These are phyloP conservation scores for Dendrolimus pini DNA, from an alignment of 2,888 invertebrate species.

Conservation along the genomic window DNA sequence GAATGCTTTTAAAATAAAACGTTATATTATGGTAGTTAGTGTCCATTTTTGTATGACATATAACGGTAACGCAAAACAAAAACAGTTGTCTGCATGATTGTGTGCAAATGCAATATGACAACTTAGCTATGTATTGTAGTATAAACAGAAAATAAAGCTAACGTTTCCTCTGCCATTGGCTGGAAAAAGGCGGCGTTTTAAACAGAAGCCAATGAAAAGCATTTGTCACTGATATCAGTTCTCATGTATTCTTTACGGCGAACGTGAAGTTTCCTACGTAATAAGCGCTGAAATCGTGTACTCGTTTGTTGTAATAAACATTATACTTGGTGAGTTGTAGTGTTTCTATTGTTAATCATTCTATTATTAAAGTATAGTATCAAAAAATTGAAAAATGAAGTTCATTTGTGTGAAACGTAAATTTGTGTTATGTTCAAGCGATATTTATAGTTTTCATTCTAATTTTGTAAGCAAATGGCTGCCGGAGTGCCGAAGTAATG, in stretches of 20 bases:
- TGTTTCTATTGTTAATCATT: constrained; percentile 31
- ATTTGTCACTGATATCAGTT: constrained; percentile 47
- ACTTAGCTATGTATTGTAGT: constrained; percentile 50
- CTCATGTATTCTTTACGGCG: constrained; percentile 56
- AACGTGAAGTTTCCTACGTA: constrained; percentile 70
- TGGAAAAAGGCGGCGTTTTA: constrained; percentile 54
- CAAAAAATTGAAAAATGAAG: neutral
- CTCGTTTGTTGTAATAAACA: constrained; percentile 59
- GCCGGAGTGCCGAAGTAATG: constrained; percentile 63
- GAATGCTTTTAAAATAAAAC: constrained; percentile 15
- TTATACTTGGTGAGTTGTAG: constrained; percentile 59
- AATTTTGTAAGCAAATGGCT: constrained; percentile 76
- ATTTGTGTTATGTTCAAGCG: constrained; percentile 21
- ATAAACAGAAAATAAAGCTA: constrained; percentile 74
- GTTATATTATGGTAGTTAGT: constrained; percentile 18
- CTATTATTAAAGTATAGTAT: constrained; percentile 10
- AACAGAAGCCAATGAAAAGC: constrained; percentile 57
- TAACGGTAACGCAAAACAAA: constrained; percentile 29
- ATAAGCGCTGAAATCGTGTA: constrained; percentile 77
- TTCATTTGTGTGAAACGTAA: neutral
- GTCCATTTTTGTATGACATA: constrained; percentile 22
- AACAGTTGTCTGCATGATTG: constrained; percentile 47
- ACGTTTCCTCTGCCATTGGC: constrained; percentile 50
- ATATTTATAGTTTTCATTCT: constrained; percentile 64
- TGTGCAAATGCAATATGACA: constrained; percentile 49